Evolutionary conservation across 2,113 vertebrate species (phyloP).

Genomic region (Ochotona princeps): DNA sequence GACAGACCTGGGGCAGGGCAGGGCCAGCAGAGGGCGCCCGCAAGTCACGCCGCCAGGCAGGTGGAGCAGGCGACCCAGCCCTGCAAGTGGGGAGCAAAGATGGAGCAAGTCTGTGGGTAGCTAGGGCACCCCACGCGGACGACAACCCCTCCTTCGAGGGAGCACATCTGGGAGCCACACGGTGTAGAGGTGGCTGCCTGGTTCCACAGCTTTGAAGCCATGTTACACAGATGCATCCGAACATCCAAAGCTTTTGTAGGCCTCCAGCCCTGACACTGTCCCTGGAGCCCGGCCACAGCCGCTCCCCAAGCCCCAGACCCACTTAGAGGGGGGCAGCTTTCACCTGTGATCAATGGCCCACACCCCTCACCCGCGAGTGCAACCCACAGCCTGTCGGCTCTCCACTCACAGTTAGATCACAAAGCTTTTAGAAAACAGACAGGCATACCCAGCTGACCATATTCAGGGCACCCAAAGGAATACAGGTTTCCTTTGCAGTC

Average conservation of each 20-base stretch:
- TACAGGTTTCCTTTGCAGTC: conserved; percentile 99
- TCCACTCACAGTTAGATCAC: conserved; percentile 8
- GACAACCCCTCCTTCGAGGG: too few species aligned
- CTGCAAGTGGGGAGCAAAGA: too few species aligned
- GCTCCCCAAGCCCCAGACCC: neutral
- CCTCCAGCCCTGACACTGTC: neutral
- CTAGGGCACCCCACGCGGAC: too few species aligned
- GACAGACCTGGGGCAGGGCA: too few species aligned
- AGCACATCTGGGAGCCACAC: too few species aligned
- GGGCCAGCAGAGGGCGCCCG: conserved; percentile 74
- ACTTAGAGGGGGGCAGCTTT: conserved; percentile 35
- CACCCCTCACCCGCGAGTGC: neutral
- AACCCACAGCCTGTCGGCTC: neutral
- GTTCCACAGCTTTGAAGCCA: neutral
- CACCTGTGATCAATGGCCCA: conserved; percentile 65
- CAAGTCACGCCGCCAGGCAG: neutral
- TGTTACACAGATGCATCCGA: neutral
- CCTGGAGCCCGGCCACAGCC: neutral
- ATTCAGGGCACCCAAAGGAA: conserved; percentile 97
- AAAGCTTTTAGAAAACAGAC: conserved; percentile 59
- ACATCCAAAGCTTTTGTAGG: neutral
- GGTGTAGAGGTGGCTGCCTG: neutral
- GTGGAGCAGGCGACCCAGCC: too few species aligned
- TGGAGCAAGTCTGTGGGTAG: too few species aligned
- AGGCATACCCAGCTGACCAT: conserved; percentile 94